Conservation (phyloP, 2,888 invertebrate species). For the Leptinotarsa rubiginosa region DNA sequence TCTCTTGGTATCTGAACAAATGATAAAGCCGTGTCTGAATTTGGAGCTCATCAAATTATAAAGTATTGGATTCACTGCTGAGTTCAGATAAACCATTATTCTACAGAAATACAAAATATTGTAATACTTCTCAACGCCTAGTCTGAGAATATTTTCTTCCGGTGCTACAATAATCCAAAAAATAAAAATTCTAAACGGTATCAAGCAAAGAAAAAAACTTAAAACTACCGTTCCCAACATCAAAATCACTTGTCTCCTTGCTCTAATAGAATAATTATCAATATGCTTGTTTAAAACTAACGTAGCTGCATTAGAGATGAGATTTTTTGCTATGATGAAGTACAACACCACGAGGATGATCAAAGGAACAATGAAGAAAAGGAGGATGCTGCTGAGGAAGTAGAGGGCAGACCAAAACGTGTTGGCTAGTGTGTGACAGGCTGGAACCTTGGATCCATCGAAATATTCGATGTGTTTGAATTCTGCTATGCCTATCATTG, state of each 20-base stretch:
- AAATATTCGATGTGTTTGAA: slow-evolving; percentile 76
- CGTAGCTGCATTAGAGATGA: slow-evolving; percentile 74
- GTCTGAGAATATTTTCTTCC: slow-evolving; percentile 73
- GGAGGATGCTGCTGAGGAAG: slow-evolving; percentile 81
- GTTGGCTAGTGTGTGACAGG: slow-evolving; percentile 84
- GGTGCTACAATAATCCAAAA: slow-evolving; percentile 86
- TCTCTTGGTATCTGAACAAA: slow-evolving; percentile 72
- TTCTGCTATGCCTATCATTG: slow-evolving; percentile 81
- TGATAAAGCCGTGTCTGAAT: slow-evolving; percentile 84
- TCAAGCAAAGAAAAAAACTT: slow-evolving; percentile 88
- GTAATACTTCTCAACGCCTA: slow-evolving; percentile 84
- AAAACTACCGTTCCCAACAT: slow-evolving; percentile 90
- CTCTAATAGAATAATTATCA: slow-evolving; percentile 77
- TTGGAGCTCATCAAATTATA: slow-evolving; percentile 94
- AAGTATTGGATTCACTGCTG: slow-evolving; percentile 90
- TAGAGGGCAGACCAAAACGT: slow-evolving; percentile 82
- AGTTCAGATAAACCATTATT: slow-evolving; percentile 89
- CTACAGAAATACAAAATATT: slow-evolving; percentile 86
- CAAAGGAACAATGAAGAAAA: slow-evolving; percentile 86
- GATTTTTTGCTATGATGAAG: slow-evolving; percentile 84
- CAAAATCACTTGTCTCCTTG: slow-evolving; percentile 84
- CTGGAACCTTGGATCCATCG: slow-evolving; percentile 78
- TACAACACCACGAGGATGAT: slow-evolving; percentile 84
- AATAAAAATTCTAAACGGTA: slow-evolving; percentile 87
- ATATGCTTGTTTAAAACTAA: slow-evolving; percentile 77